Evolutionary conservation across 2,888 invertebrate genomes (phyloP), one percentile per base, ranked within the genome.

Genomic region (Chrysomela aeneicollis): DNA sequence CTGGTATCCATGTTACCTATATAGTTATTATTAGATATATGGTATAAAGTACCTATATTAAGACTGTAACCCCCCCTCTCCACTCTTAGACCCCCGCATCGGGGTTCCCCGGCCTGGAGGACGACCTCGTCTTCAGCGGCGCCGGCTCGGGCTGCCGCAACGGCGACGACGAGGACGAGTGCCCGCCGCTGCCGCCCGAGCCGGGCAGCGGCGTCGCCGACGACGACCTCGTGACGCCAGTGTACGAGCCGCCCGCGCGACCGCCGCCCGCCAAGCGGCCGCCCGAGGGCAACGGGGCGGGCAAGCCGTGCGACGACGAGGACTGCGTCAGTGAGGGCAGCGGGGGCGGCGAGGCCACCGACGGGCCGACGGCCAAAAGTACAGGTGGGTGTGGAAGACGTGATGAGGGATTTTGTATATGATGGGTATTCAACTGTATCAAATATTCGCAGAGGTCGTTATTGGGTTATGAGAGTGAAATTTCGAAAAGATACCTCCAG

Each of bases 141-240:
- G 94, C 94, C 0, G 95, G 95, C 0, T 94, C 95, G 2, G 95
- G 95, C 0, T 96, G 96, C 77, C 89, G 93, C 50, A 89, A 93
- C 49, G 92, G 92, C 64, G 95, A 95, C 75, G 96, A 95, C 77
- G 96, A 97, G 80, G 96, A 95, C 76, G 95, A 95, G 72, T 96
- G 96, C 79, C 89, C 90, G 0, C 93, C 94, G 10, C 86, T 92
- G 32, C 92, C 92, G 35, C 93, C 94, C 74, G 57, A 57, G 26
- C 15, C 55, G 35, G 15, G 42, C 42, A 15, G 42, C 42, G 88
- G 90, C 1, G 93, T 92, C 9, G 81, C 81, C 0, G 92, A 93
- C 47, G 94, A 94, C 69, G 96, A 97, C 80, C 88, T 97, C 61
- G 95, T 97, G 72, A 96, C 95, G 0, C 95, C 97, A 0, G 94